Evolutionary conservation across 2,888 invertebrate genomes (phyloP), one percentile per base, ranked within the genome.

Genomic region (Tenthredo notha): DNA sequence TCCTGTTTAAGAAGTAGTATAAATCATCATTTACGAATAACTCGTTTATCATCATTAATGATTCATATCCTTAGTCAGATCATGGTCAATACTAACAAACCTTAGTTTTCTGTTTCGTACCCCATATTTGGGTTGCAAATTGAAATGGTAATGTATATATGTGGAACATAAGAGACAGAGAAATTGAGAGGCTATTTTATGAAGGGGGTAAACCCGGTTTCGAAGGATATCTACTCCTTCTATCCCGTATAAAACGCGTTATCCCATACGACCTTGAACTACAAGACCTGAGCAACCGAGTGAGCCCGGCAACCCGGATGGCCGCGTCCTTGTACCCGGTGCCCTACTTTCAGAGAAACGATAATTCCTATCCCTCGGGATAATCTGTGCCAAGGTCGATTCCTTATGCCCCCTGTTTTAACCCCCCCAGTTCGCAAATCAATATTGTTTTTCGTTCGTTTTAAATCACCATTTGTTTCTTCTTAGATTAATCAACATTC

Each of bases 271-370:
- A 15, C 72, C 72, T 74, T 74, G 72, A 74, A 74, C 72, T 74
- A 37, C 21, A 43, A 74, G 43, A 74, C 33, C 77, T 4, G 18
- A 54, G 77, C 29, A 50, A 54, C 77, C 29, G 18, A 61, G 61
- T 40, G 43, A 67, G 74, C 90, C 90, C 88, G 86, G 90, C 91
- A 88, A 91, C 92, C 92, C 86, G 90, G 89, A 90, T 90, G 88
- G 87, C 43, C 18, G 88, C 90, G 92, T 93, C 92, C 92, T 92
- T 92, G 92, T 90, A 91, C 92, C 90, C 89, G 85, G 86, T 91
- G 91, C 90, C 93, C 92, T 86, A 91, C 86, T 92, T 93, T 90
- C 88, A 89, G 90, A 40, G 37, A 21, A 80, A 80, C 58, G 40
- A 40, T 40, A 37, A 61, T 80, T 80, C 33, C 80, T 61, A 80